Conservation (phyloP, 2,113 vertebrate species). For the Neogale vison region DNA sequence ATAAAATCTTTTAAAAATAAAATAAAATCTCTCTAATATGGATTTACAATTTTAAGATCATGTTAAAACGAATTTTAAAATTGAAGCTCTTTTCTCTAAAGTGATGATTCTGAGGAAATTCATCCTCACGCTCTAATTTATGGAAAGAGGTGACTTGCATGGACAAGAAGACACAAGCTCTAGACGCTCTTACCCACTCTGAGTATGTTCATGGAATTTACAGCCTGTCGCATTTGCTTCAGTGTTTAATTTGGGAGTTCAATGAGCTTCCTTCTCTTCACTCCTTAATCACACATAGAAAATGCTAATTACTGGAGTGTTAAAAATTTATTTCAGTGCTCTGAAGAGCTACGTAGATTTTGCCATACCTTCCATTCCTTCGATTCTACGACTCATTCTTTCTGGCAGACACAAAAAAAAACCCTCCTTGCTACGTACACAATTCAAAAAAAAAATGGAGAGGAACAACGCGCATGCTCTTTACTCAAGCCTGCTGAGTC, state of each 20-base stretch:
- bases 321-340: neutral
- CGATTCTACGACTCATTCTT: neutral
- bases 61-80: neutral
- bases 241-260: neutral
- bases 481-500: rapidly evolving
- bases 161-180: too few relatives aligned
- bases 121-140: neutral
- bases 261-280: neutral
- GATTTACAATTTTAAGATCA: neutral
- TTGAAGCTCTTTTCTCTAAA: neutral
- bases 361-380: neutral
- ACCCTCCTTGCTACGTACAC: neutral
- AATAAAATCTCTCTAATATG: neutral
- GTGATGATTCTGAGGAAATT: neutral
- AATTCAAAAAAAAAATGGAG: neutral
- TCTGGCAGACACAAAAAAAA: neutral
- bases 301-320: neutral
- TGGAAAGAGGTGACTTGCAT: too few relatives aligned
- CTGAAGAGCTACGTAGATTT: neutral
- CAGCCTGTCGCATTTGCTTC: neutral
- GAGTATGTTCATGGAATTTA: neutral
- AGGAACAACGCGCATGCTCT: neutral
- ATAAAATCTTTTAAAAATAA: neutral
- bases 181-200: neutral
- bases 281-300: neutral